Evolutionary conservation across 2,888 invertebrate species (phyloP).

Genomic region (Pinctada fucata): DNA sequence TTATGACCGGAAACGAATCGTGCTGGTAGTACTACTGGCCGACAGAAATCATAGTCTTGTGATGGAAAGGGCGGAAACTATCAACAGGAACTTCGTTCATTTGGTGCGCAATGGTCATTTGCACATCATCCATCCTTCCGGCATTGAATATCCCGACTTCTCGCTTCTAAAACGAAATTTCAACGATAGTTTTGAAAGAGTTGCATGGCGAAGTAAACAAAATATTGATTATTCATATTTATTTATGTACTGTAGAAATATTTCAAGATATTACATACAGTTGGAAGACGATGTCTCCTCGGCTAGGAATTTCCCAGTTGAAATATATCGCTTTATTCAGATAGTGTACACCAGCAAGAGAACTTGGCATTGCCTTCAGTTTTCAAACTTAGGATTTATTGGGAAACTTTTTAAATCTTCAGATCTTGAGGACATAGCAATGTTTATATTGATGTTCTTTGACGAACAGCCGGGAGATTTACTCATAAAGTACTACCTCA

Average conservation of each 20-base stretch:
- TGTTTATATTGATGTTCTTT: constrained; percentile 69
- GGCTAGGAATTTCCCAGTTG: constrained; percentile 1
- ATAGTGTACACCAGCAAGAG: background rate
- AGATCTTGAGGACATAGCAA: constrained; percentile 54
- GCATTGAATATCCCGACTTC: constrained; percentile 20
- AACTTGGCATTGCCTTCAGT: constrained; percentile 58
- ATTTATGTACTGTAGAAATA: constrained; percentile 19
- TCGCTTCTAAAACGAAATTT: constrained; percentile 1
- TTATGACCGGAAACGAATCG: background rate
- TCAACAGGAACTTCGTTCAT: background rate
- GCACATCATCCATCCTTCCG: constrained; percentile 5
- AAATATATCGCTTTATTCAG: constrained; percentile 60
- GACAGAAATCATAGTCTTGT: constrained; percentile 11
- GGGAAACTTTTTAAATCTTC: constrained; percentile 58
- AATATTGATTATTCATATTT: constrained; percentile 30
- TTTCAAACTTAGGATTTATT: constrained; percentile 58
- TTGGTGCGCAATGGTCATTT: constrained; percentile 12
- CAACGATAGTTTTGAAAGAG: constrained; percentile 20
- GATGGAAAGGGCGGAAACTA: constrained; percentile 1
- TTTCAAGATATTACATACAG: constrained; percentile 27
- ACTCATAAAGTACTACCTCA: constrained; percentile 44
- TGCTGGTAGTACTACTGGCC: constrained; percentile 14
- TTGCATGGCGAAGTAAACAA: constrained; percentile 29
- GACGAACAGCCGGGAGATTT: constrained; percentile 57
- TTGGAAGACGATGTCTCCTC: constrained; percentile 27